phyloP scores from a whole-genome alignment of 2,888 invertebrate genomes.

The Odontocerum albicorne region DNA sequence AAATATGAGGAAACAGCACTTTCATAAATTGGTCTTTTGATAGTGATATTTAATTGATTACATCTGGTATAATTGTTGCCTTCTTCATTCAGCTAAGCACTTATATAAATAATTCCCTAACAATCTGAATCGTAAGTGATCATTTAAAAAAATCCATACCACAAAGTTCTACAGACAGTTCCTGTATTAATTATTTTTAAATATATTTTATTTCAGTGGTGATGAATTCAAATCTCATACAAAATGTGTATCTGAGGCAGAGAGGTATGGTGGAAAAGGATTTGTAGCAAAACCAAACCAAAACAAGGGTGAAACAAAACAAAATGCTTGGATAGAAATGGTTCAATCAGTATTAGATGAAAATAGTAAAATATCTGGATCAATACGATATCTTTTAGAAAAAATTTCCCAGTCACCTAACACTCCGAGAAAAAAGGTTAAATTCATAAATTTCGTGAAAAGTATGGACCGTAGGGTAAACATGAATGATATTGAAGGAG shows the following conservation, averaged over 20 bases:
- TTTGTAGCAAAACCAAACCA: slow-evolving; percentile 67
- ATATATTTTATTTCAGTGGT: slow-evolving; percentile 70
- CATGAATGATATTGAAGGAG: slow-evolving; percentile 61
- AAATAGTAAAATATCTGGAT: slow-evolving; percentile 56
- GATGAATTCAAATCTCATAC: slow-evolving; percentile 75
- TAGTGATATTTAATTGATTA: too few species aligned
- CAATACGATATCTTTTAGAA: slow-evolving; percentile 65
- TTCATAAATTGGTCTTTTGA: too few species aligned
- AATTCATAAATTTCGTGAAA: slow-evolving; percentile 77
- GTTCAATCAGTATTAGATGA: slow-evolving; percentile 66
- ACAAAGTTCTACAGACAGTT: too few species aligned
- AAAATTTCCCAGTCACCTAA: slow-evolving; percentile 72
- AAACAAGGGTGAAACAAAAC: slow-evolving; percentile 86
- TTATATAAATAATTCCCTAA: too few species aligned
- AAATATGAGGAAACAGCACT: too few species aligned
- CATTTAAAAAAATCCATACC: too few species aligned
- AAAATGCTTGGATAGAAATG: slow-evolving; percentile 79
- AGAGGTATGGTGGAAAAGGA: slow-evolving; percentile 86
- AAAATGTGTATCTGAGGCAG: slow-evolving; percentile 85
- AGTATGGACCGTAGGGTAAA: slow-evolving; percentile 64
- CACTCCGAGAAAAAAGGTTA: slow-evolving; percentile 82
- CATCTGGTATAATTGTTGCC: too few species aligned
- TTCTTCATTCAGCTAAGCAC: too few species aligned
- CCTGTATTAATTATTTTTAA: too few species aligned
- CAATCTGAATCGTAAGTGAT: too few species aligned